A percentile compares a stretch with the other conserved stretches of the same genome.
Evolutionary conservation across 2,113 vertebrate species (phyloP).

Genomic region (Mormyrus iriodes): DNA sequence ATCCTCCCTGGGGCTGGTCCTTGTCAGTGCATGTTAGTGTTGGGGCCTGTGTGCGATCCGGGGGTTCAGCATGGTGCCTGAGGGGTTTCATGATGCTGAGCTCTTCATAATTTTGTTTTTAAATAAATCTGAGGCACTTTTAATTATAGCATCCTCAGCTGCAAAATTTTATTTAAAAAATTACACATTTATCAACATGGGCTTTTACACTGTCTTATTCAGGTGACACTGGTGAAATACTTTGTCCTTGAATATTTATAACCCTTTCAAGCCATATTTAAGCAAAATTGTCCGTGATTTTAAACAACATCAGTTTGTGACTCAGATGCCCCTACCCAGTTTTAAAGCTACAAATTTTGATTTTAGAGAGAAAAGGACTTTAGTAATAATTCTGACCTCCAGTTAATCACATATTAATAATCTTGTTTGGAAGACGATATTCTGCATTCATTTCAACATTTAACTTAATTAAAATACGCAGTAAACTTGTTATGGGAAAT

Average conservation of each 20-base stretch:
- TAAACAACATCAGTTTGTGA: neutral
- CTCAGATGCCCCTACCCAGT: neutral
- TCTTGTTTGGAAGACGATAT: neutral
- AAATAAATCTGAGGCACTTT: neutral
- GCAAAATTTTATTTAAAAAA: neutral
- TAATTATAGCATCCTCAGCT: neutral
- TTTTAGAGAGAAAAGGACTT: neutral
- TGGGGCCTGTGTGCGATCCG: neutral
- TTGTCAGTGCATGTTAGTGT: conserved; percentile 6
- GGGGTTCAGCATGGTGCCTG: neutral
- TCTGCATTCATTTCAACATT: neutral
- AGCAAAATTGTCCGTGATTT: neutral
- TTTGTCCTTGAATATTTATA: neutral
- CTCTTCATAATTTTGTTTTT: neutral
- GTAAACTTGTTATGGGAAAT: neutral
- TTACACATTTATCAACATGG: neutral
- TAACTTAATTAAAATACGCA: neutral
- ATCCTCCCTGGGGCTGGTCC: neutral
- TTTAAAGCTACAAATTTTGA: neutral
- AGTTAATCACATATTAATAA: neutral
- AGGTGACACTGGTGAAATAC: neutral
- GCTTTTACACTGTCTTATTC: neutral
- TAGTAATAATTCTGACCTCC: neutral
- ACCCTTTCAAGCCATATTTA: neutral
- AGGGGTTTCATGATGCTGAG: neutral